A percentile compares a stretch with the other conserved stretches of the same genome.
phyloP scores from a whole-genome alignment of 37 sponge, comb jelly and placozoan genomes.

The Halichondria panicea region DNA sequence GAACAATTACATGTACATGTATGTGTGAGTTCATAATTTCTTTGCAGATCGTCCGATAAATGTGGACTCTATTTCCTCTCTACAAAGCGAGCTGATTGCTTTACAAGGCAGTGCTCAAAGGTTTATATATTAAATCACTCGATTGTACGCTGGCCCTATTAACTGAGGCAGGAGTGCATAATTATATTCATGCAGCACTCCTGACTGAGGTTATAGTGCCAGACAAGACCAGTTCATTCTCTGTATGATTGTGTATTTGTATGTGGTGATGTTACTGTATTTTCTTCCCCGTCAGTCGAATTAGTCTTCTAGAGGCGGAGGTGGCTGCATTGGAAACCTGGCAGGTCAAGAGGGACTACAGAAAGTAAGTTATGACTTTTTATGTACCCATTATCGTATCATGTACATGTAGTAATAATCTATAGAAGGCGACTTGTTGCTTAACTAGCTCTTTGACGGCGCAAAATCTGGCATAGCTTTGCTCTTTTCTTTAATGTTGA shows the following conservation, averaged over 20 bases:
- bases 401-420: background rate
- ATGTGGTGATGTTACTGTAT: background rate
- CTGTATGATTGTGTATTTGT: background rate
- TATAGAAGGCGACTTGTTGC: too few species aligned
- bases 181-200: too few species aligned
- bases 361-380: conserved; percentile 28
- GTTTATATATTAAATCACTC: background rate
- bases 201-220: too few species aligned
- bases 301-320: conserved; percentile 59
- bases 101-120: conserved; percentile 36
- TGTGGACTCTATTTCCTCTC: conserved; percentile 26
- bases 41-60: conserved; percentile 11
- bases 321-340: conserved; percentile 51
- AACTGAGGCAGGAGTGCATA: too few species aligned
- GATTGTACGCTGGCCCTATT: background rate
- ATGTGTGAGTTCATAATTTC: background rate
- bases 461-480: too few species aligned
- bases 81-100: conserved; percentile 42
- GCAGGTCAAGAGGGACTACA: conserved; percentile 64
- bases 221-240: too few species aligned
- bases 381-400: background rate
- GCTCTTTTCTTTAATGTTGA: too few species aligned
- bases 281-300: conserved; percentile 44
- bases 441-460: too few species aligned
- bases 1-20: too few species aligned